Evolutionary conservation across 2,888 invertebrate species (phyloP).

Genomic region (Nebria salina): DNA sequence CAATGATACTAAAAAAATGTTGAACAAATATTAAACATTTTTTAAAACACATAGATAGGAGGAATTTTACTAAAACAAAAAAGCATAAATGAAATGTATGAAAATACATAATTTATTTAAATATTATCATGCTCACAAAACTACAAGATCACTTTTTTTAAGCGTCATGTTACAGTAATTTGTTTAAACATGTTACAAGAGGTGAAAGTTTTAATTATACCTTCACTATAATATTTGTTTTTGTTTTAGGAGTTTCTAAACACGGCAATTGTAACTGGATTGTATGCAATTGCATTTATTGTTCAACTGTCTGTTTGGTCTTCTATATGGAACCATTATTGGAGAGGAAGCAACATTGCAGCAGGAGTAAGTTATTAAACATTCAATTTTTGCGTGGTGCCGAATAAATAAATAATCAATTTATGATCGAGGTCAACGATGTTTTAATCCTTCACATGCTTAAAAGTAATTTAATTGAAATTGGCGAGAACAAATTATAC

Average conservation of each 20-base stretch:
- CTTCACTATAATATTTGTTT: constrained; percentile 21
- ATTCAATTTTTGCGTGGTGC: not conserved
- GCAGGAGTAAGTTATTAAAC: constrained; percentile 74
- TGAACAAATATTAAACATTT: no score
- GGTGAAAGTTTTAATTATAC: constrained; percentile 22
- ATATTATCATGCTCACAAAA: constrained; percentile 11
- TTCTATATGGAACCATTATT: constrained; percentile 54
- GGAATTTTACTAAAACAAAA: constrained; percentile 7
- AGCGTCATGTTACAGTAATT: constrained; percentile 17
- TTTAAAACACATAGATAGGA: no score
- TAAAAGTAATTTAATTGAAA: not conserved
- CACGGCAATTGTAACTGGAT: constrained; percentile 73
- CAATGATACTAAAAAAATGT: no score
- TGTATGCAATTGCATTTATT: constrained; percentile 84
- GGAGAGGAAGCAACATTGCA: constrained; percentile 71
- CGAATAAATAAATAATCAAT: not conserved
- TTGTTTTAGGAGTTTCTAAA: constrained; percentile 82
- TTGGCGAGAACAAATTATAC: not conserved
- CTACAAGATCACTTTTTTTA: not conserved
- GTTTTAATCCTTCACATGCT: not conserved
- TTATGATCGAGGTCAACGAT: not conserved
- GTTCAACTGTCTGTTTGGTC: constrained; percentile 76
- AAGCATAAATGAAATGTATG: not conserved
- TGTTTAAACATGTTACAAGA: constrained; percentile 11
- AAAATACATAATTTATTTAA: not conserved